Base-by-base conservation (phyloP, 2,797 vertebrate species). In the Epinephelus awoara region DNA sequence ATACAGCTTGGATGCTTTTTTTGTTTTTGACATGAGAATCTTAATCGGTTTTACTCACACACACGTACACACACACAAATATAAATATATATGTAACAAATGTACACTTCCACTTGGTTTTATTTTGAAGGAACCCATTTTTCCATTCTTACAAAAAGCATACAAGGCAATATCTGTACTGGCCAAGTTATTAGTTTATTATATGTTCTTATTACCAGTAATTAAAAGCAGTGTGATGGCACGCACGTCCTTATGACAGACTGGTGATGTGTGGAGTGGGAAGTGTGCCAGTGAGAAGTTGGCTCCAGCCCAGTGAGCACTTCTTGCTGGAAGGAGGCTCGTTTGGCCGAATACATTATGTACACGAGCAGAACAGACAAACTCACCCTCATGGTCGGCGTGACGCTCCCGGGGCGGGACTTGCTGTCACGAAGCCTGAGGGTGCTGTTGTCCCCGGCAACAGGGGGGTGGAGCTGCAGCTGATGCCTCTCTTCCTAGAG, bases 321-420 rank as follows among this genome's bases (percentile, higher is more conserved):
- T 85, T 79, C 72, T 67, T 78, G 81, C 80, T 79, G 77, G 54
- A 78, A 62, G 80, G 66, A 85, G 65, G 34, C 77, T 59, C 8
- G 6, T 69, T 85, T 69, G 74, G 57, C 89, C 79, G 85, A 88
- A 82, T 56, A n/a, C 67, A 74, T 74, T 71, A 68, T 56, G 76
- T 65, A 29, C 56, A 66, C 46, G 67, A 73, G 62, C 50, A 14
- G 52, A 78, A 72, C 51, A 67, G 72, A 87, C 80, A 66, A 68
- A 90, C 92, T 96, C 95, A 99, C 98, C 97, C 98, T 98, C 93
- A 96, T 90, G 86, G 96, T 97, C 55, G 97, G 96, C 72, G 97
- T 97, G 87, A 96, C 67, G 49, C 92, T 97, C 76, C 94, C 96
- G 0, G 93, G 93, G 80, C 95, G 96, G 77, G 96, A 95, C 82